Base-by-base conservation (phyloP, 2,797 vertebrate species). In the Tauraco hartlaubi region DNA sequence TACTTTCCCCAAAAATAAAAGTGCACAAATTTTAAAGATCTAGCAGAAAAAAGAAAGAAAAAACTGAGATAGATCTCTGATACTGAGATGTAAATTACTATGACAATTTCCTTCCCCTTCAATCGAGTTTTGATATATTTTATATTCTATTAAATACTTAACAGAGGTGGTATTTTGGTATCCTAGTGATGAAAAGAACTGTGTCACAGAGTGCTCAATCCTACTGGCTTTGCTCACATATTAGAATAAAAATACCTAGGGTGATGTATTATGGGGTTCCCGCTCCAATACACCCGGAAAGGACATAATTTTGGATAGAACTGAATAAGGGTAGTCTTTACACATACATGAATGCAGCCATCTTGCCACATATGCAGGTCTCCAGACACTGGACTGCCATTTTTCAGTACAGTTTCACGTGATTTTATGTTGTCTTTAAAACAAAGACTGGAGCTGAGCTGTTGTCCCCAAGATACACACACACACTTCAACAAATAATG, bases 281-380 rank as follows among this genome's bases (percentile, higher is more conserved):
- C 3, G 3, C 61, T 25, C 29, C 29, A 29, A 11, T 9, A 5
- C 21, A 15, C 22, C 15, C 29, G 61, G 41, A 12, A 69, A 11
- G 3, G 16, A 9, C 18, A 8, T 2, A 54, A 16, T 15, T 55
- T 19, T 54, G 79, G 31, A 5, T 0, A 44, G 41, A 52, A 62
- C 20, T 15, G 14, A 44, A 9, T 10, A 59, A 35, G 18, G 46
- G 6, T 5, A 51, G 73, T 5, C 35, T 59, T 26, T 14, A 37
- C 23, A 23, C 2, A 19, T 0, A 0, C 6, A 28, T 15, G n/a
- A 54, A 28, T 9, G 18, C 15, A 39, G 61, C 25, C 73, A 73
- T 43, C 10, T 8, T 12, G 52, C 11, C 58, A 21, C 33, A 29
- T 1, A 1, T 0, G 2, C 5, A 43, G 56, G 31, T 18, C 78